Evolutionary conservation across 1,140 invertebrate genomes (phyloP), one percentile per base, ranked within the genome.

Genomic region (Hypothenemus hampei): DNA sequence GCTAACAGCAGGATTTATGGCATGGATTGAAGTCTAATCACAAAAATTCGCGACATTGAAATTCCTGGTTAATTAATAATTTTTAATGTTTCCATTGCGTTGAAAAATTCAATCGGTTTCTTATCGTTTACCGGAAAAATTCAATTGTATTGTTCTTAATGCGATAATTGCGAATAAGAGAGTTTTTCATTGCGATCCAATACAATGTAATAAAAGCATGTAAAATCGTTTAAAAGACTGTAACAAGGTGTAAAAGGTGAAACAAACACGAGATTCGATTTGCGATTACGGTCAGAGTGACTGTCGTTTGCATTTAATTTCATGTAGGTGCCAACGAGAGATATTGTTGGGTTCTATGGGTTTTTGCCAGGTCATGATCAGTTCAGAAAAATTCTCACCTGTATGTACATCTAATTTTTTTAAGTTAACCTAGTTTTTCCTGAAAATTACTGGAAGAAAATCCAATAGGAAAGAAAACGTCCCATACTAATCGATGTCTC

Each of bases 241-340:
- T 48, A 48, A 48, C 31, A 48, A 48, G 46, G 37, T 40, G 48
- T 51, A 51, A 51, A 40, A 37, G 35, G 23, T 29, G 48, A 51
- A 40, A 39, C 36, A 29, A 40, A 41, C 48, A 51, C 16, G 48
- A 40, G 35, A 51, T 51, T 40, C 22, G 15, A 39, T 51, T 51
- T 48, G 35, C 31, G 31, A 48, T 48, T 48, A 22, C 19, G 31
- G 20, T 18, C 16, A 21, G n/a, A n/a, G 22, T 41, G 24, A 40
- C 16, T 51, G 48, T 41, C 36, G 24, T 51, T 51, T 51, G 48
- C 37, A 51, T 51, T n/a, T 51, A 51, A 43, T 43, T 20, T 15
- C 18, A 11, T 15, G 35, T 37, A 37, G 35, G 35, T 23, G 39
- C 39, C 39, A 43, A 43, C 39, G 18, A 21, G 19, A n/a, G 26